Percentiles rank a stretch among this genome's conserved stretches.
These are phyloP conservation scores for Stigmatopora nigra DNA, from an alignment of 2,113 vertebrate genomes.

Conservation along the genomic window DNA sequence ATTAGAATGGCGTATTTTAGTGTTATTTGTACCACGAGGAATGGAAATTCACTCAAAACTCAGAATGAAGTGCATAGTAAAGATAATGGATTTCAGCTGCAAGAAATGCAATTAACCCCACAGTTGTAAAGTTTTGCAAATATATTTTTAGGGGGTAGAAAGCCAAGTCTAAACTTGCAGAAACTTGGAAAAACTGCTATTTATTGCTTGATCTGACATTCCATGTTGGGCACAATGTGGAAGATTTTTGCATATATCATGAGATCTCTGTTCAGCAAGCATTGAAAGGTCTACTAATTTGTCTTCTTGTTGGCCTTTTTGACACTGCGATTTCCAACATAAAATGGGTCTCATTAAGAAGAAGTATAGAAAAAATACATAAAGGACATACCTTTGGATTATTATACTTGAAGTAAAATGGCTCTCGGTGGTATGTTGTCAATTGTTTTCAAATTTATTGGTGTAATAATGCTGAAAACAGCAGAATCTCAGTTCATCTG, in stretches of 20 bases:
- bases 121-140: background rate
- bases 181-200: background rate
- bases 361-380: slow-evolving; percentile 21
- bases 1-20: background rate
- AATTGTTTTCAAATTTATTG: background rate
- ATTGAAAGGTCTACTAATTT: background rate
- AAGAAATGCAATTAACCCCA: background rate
- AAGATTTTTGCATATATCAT: background rate
- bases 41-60: background rate
- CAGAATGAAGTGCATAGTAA: background rate
- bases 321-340: background rate
- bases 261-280: background rate
- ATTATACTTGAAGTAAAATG: background rate
- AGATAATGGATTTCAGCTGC: background rate
- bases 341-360: background rate
- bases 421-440: background rate
- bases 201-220: background rate
- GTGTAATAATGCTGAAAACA: background rate
- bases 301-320: background rate
- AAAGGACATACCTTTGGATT: background rate
- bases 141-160: background rate
- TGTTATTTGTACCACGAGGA: background rate
- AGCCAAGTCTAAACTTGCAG: background rate
- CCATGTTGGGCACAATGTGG: background rate
- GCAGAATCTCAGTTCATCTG: background rate